Conservation (phyloP, 2,113 vertebrate species). For the Steatornis caripensis region DNA sequence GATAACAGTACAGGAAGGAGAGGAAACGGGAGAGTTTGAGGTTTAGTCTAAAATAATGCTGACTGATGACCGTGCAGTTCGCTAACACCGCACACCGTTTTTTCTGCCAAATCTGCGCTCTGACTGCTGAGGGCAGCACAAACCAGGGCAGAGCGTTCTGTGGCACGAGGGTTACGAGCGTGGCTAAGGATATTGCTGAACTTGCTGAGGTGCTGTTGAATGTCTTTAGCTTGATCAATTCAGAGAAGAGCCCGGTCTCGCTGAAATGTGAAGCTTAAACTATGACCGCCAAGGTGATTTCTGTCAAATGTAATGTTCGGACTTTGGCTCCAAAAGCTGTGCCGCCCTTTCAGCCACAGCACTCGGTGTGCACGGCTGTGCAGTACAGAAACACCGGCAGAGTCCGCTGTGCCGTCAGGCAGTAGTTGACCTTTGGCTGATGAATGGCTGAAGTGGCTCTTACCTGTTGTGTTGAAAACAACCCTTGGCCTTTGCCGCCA, state of each 20-base stretch:
- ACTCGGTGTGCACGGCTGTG: fast-evolving
- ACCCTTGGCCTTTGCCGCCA: constrained; percentile 8
- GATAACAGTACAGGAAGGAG: background rate
- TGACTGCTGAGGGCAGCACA: constrained; percentile 31
- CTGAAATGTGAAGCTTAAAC: background rate
- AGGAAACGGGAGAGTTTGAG: fast-evolving
- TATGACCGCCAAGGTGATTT: background rate
- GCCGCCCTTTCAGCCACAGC: background rate
- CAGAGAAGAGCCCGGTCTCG: background rate
- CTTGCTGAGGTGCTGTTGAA: background rate
- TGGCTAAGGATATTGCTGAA: background rate
- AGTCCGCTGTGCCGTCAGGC: background rate
- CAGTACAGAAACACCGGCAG: fast-evolving
- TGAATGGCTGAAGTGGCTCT: background rate
- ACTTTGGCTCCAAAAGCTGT: background rate
- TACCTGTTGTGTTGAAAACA: background rate
- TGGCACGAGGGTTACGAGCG: background rate
- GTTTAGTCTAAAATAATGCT: background rate
- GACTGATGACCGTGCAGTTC: fast-evolving
- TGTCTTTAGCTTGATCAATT: background rate
- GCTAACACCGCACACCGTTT: fast-evolving
- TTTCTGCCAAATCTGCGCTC: background rate
- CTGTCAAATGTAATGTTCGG: background rate
- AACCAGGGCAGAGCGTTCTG: background rate
- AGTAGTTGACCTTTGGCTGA: constrained; percentile 39